Percentiles rank a stretch among this genome's conserved stretches.
Evolutionary conservation across 2,888 invertebrate genomes (phyloP).

Genomic region (Cyclophora punctaria): DNA sequence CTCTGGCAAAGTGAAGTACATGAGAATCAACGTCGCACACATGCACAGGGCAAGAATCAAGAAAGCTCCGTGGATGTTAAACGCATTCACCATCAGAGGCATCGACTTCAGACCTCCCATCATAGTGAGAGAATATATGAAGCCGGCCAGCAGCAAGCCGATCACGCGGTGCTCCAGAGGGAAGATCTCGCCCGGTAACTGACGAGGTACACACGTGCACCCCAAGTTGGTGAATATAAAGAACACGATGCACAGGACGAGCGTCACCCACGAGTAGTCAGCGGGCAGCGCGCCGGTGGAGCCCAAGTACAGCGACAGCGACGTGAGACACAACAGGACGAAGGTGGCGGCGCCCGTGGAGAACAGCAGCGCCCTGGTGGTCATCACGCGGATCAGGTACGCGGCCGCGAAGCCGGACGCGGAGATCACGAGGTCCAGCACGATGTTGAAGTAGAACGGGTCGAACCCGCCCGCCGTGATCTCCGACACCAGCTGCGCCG

Average conservation of each 20-base stretch:
- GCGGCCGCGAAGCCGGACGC: not conserved
- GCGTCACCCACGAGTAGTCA: too few relatives aligned
- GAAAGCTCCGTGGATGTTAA: not conserved
- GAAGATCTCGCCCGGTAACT: slow-evolving; percentile 47
- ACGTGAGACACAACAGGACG: not conserved
- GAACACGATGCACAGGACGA: slow-evolving; percentile 31
- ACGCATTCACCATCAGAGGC: not conserved
- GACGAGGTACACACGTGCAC: slow-evolving; percentile 45
- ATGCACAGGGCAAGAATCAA: not conserved
- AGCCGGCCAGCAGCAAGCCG: slow-evolving; percentile 25
- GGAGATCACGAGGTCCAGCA: not conserved
- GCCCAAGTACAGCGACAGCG: not conserved
- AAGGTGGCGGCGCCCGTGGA: not conserved
- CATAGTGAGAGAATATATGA: slow-evolving; percentile 1
- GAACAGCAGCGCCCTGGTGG: not conserved
- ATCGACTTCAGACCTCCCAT: not conserved
- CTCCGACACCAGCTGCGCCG: not conserved
- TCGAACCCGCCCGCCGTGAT: not conserved
- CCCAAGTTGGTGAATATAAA: slow-evolving; percentile 43
- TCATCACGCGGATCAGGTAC: not conserved
- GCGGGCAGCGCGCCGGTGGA: not conserved
- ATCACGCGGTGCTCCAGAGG: slow-evolving; percentile 44
- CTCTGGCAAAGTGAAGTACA: slow-evolving; percentile 11
- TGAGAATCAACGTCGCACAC: not conserved
- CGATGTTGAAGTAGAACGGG: not conserved